These are phyloP conservation scores for Entomobrya proxima DNA, from an alignment of 2,888 invertebrate species.

Conservation along the genomic window DNA sequence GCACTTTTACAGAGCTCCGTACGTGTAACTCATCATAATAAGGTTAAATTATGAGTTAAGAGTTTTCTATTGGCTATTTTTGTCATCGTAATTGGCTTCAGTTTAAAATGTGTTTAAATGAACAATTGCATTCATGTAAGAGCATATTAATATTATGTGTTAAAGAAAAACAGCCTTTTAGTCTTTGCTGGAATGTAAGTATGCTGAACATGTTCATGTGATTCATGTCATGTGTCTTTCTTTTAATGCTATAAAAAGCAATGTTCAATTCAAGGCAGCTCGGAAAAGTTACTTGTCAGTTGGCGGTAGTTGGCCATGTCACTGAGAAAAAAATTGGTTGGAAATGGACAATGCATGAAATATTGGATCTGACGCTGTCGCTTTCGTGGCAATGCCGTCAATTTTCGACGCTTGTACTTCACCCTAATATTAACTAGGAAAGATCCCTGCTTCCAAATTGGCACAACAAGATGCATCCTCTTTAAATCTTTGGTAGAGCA, in stretches of 20 bases:
- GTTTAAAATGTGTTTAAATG: neutral
- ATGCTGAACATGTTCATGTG: neutral
- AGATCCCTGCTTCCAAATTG: conserved; percentile 59
- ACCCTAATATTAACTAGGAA: conserved; percentile 30
- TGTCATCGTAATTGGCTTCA: conserved; percentile 39
- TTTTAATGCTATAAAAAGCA: conserved; percentile 3
- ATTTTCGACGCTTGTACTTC: conserved; percentile 12
- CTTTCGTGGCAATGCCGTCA: neutral
- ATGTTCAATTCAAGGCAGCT: neutral
- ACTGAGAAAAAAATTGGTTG: neutral
- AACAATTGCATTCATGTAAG: neutral
- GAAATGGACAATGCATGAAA: conserved; percentile 56
- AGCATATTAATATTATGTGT: neutral
- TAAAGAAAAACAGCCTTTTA: too few species aligned
- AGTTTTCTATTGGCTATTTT: conserved; percentile 43
- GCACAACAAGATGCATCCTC: conserved; percentile 70
- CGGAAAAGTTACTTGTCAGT: neutral
- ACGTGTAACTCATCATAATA: conserved; percentile 39
- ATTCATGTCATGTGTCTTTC: conserved; percentile 11
- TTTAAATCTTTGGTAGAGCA: conserved; percentile 63
- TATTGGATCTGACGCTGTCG: conserved; percentile 53
- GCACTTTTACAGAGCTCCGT: conserved; percentile 28
- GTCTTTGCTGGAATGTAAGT: neutral
- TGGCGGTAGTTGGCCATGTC: neutral
- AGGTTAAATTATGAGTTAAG: conserved; percentile 61